Percentiles rank a stretch among this genome's conserved stretches.
phyloP scores from a whole-genome alignment of 2,113 vertebrate species.

The Anarrhichthys ocellatus region DNA sequence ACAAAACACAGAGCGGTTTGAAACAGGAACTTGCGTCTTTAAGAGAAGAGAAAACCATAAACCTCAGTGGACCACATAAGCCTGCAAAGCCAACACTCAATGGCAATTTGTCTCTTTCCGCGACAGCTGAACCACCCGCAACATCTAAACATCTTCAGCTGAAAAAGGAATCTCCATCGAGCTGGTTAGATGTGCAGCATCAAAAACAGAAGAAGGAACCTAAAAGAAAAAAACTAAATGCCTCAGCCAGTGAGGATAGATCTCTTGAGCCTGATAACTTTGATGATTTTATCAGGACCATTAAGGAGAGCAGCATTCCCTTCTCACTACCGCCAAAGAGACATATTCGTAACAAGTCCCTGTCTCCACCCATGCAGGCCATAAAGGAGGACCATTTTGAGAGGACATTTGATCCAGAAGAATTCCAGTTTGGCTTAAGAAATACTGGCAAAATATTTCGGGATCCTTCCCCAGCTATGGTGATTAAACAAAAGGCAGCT shows the following conservation, averaged over 20 bases:
- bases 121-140: conserved; percentile 31
- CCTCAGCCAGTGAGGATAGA: conserved; percentile 84
- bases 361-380: conserved; percentile 88
- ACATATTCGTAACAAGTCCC: conserved; percentile 84
- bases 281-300: conserved; percentile 90
- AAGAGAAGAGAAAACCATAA: conserved; percentile 8
- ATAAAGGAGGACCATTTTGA: conserved; percentile 93
- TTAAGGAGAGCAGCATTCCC: conserved; percentile 89
- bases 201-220: conserved; percentile 64
- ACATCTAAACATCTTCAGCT: conserved; percentile 52
- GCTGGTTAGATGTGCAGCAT: conserved; percentile 78
- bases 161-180: conserved; percentile 64
- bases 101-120: conserved; percentile 18
- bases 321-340: conserved; percentile 90
- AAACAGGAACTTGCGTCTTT: conserved; percentile 21
- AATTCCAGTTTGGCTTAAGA: conserved; percentile 91
- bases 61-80: conserved; percentile 22
- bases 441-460: conserved; percentile 77
- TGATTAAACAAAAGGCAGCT: conserved; percentile 87
- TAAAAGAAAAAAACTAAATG: conserved; percentile 68
- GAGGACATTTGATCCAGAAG: conserved; percentile 88
- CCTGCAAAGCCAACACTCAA: conserved; percentile 6
- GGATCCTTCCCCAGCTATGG: conserved; percentile 84
- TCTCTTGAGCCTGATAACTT: conserved; percentile 86
- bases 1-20: not conserved